These are phyloP conservation scores for Melanostigma gelatinosum DNA, from an alignment of 2,113 vertebrate species.

Conservation along the genomic window DNA sequence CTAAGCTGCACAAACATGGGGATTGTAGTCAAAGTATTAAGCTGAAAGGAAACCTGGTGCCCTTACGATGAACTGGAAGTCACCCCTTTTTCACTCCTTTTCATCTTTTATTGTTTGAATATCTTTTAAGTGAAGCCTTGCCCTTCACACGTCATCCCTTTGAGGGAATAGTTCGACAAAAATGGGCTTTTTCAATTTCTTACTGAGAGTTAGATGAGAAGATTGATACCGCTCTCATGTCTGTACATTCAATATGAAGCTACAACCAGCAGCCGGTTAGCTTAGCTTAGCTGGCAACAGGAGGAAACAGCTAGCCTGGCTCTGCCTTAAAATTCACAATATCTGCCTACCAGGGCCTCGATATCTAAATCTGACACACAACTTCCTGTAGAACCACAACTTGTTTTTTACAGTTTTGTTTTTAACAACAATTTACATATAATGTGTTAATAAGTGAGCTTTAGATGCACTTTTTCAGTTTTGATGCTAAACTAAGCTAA, in stretches of 20 bases:
- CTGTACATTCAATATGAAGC: neutral
- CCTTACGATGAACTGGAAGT: conserved; percentile 23
- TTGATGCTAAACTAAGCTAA: neutral
- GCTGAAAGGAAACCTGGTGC: conserved; percentile 15
- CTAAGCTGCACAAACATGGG: neutral
- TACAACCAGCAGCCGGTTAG: neutral
- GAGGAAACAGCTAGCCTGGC: neutral
- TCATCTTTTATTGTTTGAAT: conserved; percentile 22
- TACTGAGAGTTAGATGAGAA: neutral
- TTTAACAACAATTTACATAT: neutral
- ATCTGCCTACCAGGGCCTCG: neutral
- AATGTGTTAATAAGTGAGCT: neutral
- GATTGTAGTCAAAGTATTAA: conserved; percentile 18
- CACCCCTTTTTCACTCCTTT: conserved; percentile 20
- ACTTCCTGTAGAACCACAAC: neutral
- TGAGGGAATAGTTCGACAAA: conserved; percentile 3
- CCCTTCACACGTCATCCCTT: neutral
- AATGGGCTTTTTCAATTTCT: neutral
- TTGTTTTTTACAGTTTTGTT: neutral
- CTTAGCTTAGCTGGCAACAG: neutral
- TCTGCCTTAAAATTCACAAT: neutral
- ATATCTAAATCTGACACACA: neutral
- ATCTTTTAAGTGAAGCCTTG: conserved; percentile 10
- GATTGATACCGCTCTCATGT: neutral
- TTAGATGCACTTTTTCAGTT: neutral